These are phyloP conservation scores for Chaetodon auriga DNA, from an alignment of 2,113 vertebrate species.

Conservation along the genomic window DNA sequence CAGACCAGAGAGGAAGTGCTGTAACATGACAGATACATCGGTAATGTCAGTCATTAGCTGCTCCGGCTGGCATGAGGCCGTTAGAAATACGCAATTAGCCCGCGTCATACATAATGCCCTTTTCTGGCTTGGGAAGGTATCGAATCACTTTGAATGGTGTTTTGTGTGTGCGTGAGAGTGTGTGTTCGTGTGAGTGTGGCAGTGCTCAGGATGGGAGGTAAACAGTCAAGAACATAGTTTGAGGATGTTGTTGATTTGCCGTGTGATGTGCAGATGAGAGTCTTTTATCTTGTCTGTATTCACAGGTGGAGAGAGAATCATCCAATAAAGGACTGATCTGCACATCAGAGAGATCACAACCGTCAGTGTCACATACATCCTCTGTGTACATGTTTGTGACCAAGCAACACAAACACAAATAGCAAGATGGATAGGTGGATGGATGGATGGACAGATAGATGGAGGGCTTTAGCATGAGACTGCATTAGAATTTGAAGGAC, in stretches of 20 bases:
- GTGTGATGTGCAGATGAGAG: not conserved
- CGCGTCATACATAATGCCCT: constrained; percentile 8
- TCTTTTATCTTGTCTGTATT: not conserved
- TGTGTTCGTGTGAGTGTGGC: not conserved
- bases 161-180: not conserved
- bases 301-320: constrained; percentile 4
- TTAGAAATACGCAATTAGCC: constrained; percentile 40
- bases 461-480: too few relatives aligned
- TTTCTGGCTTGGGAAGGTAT: constrained; percentile 34
- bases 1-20: constrained; percentile 57
- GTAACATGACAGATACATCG: constrained; percentile 65
- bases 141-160: constrained; percentile 17
- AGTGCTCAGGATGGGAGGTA: not conserved
- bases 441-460: not conserved
- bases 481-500: not conserved
- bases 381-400: not conserved
- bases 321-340: not conserved
- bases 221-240: constrained; percentile 10
- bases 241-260: constrained; percentile 18
- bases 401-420: not conserved
- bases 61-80: constrained; percentile 13
- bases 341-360: constrained; percentile 4
- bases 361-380: not conserved
- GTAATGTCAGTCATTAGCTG: constrained; percentile 59
- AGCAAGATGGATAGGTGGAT: not conserved